Conservation (phyloP, 1,140 invertebrate species). For the Pseudomyrmex gracilis region DNA sequence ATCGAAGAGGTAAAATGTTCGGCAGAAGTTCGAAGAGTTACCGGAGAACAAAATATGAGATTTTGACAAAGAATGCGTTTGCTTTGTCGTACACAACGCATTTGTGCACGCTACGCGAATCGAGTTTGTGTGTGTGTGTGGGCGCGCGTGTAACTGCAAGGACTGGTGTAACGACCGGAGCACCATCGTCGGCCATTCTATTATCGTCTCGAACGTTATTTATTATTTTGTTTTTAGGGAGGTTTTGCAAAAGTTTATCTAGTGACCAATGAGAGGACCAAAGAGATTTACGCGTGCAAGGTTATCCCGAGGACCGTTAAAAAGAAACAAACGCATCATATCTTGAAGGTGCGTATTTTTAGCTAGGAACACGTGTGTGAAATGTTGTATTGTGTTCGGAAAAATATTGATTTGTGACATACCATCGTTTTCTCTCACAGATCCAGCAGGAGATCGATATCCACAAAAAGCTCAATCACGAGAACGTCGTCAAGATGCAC, state of each 20-base stretch:
- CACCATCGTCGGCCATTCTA: too few species aligned
- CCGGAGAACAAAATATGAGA: too few species aligned
- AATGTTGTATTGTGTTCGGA: too few species aligned
- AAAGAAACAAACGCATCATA: constrained; percentile 87
- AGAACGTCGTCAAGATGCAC: constrained; percentile 90
- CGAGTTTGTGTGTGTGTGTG: too few species aligned
- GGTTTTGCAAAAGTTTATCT: constrained; percentile 92
- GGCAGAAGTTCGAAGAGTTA: too few species aligned
- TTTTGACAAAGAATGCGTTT: too few species aligned
- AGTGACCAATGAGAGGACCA: constrained; percentile 87
- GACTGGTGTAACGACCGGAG: too few species aligned
- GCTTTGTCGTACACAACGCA: too few species aligned
- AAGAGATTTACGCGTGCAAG: constrained; percentile 90
- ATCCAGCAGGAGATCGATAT: constrained; percentile 90
- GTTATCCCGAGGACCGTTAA: constrained; percentile 87
- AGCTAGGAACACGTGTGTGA: neutral
- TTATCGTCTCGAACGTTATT: neutral
- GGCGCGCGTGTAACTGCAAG: too few species aligned
- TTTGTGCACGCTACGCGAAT: too few species aligned
- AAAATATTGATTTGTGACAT: too few species aligned
- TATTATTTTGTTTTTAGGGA: constrained; percentile 85
- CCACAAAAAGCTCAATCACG: constrained; percentile 88
- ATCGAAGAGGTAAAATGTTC: too few species aligned
- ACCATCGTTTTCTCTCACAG: constrained; percentile 58
- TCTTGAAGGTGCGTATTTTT: constrained; percentile 87